Evolutionary conservation across 2,113 vertebrate species (phyloP), one percentile per base, ranked within the genome.

Genomic region (Aptenodytes patagonicus): DNA sequence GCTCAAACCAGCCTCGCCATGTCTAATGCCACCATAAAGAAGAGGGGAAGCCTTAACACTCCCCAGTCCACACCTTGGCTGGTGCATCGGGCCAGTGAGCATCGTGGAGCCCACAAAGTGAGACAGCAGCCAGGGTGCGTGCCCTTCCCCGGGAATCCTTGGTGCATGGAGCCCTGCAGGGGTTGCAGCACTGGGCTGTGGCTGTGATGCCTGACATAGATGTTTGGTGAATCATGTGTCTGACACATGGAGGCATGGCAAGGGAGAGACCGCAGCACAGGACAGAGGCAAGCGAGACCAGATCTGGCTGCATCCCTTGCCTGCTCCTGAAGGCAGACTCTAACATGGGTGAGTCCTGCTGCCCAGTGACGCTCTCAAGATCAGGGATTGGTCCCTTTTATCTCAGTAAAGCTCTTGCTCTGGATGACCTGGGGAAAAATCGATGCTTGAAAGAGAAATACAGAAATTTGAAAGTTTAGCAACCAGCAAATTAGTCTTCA

Each of bases 21-120:
- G 3, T 24, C 49, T 61, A 75, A 13, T 26, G 13, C 10, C 51
- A 38, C 46, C 26, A 12, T 10, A n/a, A 83, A 83, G 28, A 69
- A 34, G 6, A 65, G 25, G 28, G 21, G 13, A 64, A 62, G 9
- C 26, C n/a, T 36, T 16, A 62, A 52, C 36, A 16, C 2, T 90
- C 55, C 38, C 47, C 29, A 17, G 15, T 22, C 46, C 22, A 34
- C 18, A 29, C 17, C 31, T 40, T 3, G 18, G 7, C 8, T 79
- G 40, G 8, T 47, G 17, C 47, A 9, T 10, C 54, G 57, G 31
- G 20, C 22, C 70, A 57, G 24, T 0, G 0, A 88, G 21, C 40
- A 16, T 5, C 0, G 0, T 64, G 52, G 46, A 84, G 18, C 11
- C 47, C 40, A 34, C 5, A 4, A 10, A 13, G 16, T n/a, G 79